These are phyloP conservation scores for Falcaria lacertinaria DNA, from an alignment of 2,888 invertebrate species.

Conservation along the genomic window DNA sequence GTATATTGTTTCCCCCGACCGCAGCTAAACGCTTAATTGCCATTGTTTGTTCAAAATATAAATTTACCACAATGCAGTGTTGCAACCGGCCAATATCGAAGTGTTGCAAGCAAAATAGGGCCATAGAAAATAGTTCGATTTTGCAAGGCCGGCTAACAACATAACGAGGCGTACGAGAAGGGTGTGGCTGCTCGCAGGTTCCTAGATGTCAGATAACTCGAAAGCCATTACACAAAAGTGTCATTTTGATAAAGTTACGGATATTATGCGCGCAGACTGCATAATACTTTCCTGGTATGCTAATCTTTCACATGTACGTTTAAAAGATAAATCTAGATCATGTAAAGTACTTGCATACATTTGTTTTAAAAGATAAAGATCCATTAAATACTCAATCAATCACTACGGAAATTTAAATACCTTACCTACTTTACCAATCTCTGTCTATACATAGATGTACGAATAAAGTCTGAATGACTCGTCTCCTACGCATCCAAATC, in stretches of 20 bases:
- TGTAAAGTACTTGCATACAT: neutral
- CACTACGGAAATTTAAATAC: too few species aligned
- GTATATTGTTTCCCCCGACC: too few species aligned
- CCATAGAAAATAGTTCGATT: constrained; percentile 18
- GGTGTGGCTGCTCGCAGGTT: constrained; percentile 37
- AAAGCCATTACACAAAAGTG: constrained; percentile 13
- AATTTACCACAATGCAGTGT: constrained; percentile 7
- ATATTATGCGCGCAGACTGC: neutral
- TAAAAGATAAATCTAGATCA: neutral
- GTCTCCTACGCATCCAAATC: neutral
- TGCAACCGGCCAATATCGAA: constrained; percentile 8
- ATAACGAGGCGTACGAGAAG: constrained; percentile 8
- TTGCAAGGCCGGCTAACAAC: constrained; percentile 6
- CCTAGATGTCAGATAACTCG: constrained; percentile 31
- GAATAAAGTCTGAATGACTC: too few species aligned
- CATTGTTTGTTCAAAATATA: constrained; percentile 7
- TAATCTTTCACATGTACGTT: neutral
- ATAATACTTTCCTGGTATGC: neutral
- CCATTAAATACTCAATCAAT: too few species aligned
- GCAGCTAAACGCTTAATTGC: too few species aligned
- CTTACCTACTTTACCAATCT: too few species aligned
- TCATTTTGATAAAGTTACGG: constrained; percentile 17
- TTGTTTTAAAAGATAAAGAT: too few species aligned
- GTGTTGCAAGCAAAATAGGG: constrained; percentile 5
- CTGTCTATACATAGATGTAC: too few species aligned